Percentiles rank a stretch among this genome's conserved stretches.
These are phyloP conservation scores for Corapipo altera DNA, from an alignment of 2,113 vertebrate genomes.

Conservation along the genomic window DNA sequence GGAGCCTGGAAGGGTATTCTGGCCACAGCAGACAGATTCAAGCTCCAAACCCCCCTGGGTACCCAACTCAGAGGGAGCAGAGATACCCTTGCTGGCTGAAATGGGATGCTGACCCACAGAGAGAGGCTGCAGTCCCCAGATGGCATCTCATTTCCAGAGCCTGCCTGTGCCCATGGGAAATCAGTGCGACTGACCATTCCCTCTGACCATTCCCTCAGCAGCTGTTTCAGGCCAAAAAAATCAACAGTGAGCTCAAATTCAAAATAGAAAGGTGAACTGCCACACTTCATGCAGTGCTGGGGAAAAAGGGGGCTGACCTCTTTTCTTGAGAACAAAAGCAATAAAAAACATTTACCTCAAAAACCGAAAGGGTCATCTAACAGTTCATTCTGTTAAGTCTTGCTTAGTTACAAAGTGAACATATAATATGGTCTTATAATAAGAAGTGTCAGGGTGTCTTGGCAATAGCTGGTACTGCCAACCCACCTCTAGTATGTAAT, in stretches of 20 bases:
- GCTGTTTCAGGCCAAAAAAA: background rate
- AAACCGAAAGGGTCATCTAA: background rate
- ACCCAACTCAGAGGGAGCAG: background rate
- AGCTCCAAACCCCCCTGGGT: fast-evolving
- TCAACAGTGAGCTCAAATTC: background rate
- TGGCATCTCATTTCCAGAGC: background rate
- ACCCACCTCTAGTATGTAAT: background rate
- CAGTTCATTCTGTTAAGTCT: background rate
- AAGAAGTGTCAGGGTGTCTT: background rate
- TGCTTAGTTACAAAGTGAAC: background rate
- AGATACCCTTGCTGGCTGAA: background rate
- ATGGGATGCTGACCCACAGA: background rate
- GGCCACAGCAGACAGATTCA: background rate
- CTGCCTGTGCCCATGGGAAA: background rate
- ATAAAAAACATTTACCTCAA: background rate
- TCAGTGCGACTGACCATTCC: background rate
- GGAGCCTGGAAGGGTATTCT: background rate
- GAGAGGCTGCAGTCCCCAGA: background rate
- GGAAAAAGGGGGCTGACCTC: background rate
- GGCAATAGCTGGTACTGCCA: background rate
- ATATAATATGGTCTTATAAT: background rate
- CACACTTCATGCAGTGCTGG: background rate
- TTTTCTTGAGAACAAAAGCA: background rate
- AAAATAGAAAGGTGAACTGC: background rate
- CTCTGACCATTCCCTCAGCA: background rate